Evolutionary conservation across 92 coral and sea anemone genomes (phyloP).

Genomic region (Heteractis magnifica): DNA sequence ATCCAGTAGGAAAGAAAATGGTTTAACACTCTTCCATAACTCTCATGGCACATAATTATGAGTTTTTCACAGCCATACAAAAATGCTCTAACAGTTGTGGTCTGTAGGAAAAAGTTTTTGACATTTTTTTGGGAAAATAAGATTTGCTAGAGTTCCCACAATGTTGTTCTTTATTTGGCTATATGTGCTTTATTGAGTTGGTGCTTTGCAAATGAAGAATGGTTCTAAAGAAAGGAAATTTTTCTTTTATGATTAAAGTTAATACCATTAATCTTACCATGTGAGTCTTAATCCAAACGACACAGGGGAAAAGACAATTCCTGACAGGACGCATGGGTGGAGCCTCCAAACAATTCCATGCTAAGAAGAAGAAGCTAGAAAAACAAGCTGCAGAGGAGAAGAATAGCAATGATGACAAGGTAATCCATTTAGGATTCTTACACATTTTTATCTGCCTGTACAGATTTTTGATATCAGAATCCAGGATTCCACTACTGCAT

Average conservation of each 20-base stretch:
- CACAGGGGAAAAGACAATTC: constrained; percentile 90
- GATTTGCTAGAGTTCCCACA: no score
- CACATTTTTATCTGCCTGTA: not conserved
- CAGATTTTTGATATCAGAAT: no score
- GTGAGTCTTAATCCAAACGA: constrained; percentile 86
- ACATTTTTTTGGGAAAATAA: no score
- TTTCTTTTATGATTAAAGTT: not conserved
- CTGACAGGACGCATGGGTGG: constrained; percentile 96
- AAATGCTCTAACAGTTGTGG: no score
- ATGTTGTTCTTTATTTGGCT: not conserved
- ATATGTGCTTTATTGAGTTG: not conserved
- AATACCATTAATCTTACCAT: constrained; percentile 66
- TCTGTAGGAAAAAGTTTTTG: no score
- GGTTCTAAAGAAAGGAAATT: not conserved
- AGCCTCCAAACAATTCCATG: constrained; percentile 78
- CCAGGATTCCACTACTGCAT: no score
- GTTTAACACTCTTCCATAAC: no score
- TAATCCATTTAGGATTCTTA: not conserved
- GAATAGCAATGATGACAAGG: constrained; percentile 41
- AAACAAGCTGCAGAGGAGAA: constrained; percentile 73
- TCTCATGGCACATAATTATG: no score
- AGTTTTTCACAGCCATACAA: no score
- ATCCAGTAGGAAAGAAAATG: no score
- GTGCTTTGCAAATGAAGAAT: not conserved
- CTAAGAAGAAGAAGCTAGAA: constrained; percentile 92